Conservation (phyloP, 2,888 invertebrate species). For the Diarsia dahlii region DNA sequence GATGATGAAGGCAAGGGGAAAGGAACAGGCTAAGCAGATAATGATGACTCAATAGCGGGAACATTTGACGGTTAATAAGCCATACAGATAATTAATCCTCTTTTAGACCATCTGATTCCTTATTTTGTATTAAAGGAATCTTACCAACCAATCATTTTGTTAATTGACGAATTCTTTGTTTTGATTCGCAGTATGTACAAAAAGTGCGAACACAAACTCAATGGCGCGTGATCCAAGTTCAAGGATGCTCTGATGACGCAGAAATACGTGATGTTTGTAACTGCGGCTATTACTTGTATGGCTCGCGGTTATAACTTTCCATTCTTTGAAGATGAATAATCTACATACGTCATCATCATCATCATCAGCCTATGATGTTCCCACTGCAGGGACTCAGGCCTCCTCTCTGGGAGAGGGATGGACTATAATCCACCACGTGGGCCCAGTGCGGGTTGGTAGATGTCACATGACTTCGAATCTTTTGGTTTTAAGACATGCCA, state of each 20-base stretch:
- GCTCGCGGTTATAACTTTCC: slow-evolving; percentile 8
- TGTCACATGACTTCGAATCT: no score
- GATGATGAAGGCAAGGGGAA: no score
- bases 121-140: neutral
- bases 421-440: no score
- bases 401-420: no score
- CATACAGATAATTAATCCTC: no score
- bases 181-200: neutral
- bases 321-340: neutral
- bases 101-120: neutral
- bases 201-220: neutral
- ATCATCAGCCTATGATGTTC: no score
- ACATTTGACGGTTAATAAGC: no score
- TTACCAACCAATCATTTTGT: neutral
- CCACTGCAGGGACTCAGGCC: no score
- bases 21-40: no score
- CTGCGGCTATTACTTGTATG: neutral
- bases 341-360: no score
- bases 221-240: slow-evolving; percentile 28
- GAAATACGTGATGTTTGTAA: neutral
- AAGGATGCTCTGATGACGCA: slow-evolving; percentile 24
- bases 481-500: no score
- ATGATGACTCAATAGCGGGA: neutral
- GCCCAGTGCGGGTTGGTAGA: no score
- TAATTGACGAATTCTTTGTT: slow-evolving; percentile 15